Conservation (phyloP, 2,113 vertebrate species). For the Fregata magnificens region DNA sequence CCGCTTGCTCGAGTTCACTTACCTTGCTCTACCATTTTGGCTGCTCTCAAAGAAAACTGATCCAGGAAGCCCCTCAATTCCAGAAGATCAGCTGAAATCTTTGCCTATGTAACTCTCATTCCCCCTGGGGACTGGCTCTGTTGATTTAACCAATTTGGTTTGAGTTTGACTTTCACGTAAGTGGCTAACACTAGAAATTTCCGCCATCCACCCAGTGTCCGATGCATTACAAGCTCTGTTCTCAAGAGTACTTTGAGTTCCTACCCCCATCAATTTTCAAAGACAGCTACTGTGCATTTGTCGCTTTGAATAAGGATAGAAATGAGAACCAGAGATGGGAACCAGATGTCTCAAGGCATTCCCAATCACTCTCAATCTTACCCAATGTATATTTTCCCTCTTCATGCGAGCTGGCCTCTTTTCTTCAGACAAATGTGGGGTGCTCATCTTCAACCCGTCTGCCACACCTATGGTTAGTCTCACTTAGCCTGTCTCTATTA, state of each 20-base stretch:
- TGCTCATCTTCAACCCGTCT: not conserved
- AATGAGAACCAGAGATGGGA: conserved; percentile 65
- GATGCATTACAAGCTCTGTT: conserved; percentile 28
- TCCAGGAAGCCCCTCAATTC: conserved; percentile 17
- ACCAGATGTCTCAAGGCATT: conserved; percentile 65
- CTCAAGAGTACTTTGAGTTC: conserved; percentile 28
- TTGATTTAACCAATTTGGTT: conserved; percentile 57
- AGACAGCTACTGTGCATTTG: conserved; percentile 62
- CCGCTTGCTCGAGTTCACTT: not conserved
- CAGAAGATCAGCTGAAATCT: conserved; percentile 35
- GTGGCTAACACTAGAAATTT: conserved; percentile 53
- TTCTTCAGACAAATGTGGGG: not conserved
- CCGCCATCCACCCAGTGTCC: not conserved
- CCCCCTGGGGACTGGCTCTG: not conserved
- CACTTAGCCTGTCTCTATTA: not conserved
- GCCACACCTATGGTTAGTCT: not conserved
- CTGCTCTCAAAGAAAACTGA: conserved; percentile 9
- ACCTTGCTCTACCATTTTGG: not conserved
- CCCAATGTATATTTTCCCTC: conserved; percentile 39
- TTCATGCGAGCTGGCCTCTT: not conserved
- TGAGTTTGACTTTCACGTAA: conserved; percentile 44
- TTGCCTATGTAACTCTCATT: not conserved
- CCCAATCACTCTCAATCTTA: conserved; percentile 24
- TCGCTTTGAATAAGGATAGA: conserved; percentile 64
- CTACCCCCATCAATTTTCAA: conserved; percentile 53